Conservation (phyloP, 2,797 vertebrate species). For the Synanceia verrucosa region DNA sequence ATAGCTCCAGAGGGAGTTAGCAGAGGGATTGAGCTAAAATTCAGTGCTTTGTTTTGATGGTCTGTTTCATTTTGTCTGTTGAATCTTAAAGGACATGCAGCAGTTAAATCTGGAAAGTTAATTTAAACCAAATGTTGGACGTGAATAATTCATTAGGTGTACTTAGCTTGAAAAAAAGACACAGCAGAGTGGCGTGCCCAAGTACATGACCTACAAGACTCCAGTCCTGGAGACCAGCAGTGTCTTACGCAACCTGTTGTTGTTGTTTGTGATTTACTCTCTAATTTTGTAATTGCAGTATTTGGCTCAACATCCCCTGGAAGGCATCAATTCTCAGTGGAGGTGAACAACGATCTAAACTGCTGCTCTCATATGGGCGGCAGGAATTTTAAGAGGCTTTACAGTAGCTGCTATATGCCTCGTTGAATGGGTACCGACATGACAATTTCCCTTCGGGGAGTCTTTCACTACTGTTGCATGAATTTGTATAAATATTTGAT, state of each 20-base stretch:
- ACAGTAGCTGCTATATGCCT: constrained; percentile 4
- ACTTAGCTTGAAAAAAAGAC: constrained; percentile 57
- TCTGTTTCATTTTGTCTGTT: constrained; percentile 57
- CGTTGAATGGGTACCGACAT: constrained; percentile 38
- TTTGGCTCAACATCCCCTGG: constrained; percentile 35
- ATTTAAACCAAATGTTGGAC: constrained; percentile 62
- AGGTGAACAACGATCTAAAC: constrained; percentile 46
- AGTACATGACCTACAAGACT: constrained; percentile 15
- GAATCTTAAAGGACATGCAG: constrained; percentile 14
- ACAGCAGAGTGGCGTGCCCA: constrained; percentile 16
- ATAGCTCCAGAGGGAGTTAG: constrained; percentile 12
- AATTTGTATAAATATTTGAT: constrained; percentile 58
- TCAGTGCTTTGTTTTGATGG: constrained; percentile 56
- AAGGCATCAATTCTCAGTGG: constrained; percentile 37
- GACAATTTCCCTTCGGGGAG: constrained; percentile 35
- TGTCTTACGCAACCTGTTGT: constrained; percentile 37
- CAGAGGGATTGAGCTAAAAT: constrained; percentile 1
- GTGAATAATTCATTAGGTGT: constrained; percentile 60
- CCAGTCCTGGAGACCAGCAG: constrained; percentile 24
- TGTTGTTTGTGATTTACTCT: constrained; percentile 50
- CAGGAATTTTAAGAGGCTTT: constrained; percentile 26
- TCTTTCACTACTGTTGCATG: constrained; percentile 32
- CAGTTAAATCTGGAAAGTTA: constrained; percentile 39
- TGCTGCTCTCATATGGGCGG: constrained; percentile 11
- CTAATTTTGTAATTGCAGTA: constrained; percentile 35